Evolutionary conservation across 2,888 invertebrate species (phyloP), one percentile per base, ranked within the genome.

Genomic region (Rambutsinella grinnellia): DNA sequence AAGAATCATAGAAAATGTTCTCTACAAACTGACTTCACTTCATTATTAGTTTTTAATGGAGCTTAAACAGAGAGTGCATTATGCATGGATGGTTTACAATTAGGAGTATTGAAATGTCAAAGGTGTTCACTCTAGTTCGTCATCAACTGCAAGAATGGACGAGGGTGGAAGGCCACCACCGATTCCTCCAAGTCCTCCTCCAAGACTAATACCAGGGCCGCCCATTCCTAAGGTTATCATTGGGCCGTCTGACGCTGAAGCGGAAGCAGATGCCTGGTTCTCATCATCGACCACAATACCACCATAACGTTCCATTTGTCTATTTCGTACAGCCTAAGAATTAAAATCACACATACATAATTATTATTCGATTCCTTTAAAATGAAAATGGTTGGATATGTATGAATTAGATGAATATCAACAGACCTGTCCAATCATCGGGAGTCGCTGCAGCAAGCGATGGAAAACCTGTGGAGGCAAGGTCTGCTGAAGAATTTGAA

Each of bases 381-480:
- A 23, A 44, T 23, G 10, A 57, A 15, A 57, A 10, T 27, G 27
- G n/a, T 19, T 53, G 6, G 8, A 17, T 21, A 10, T 49, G n/a
- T 49, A 5, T 17, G 3, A 49, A n/a, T 17, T 49, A 65, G 24
- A 28, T 66, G 13, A 47, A 62, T 24, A 44, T 47, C 26, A n/a
- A 19, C 71, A 63, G 87, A 90, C 90, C 87, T 89, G 87, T 67
- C 88, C 87, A 61, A 88, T 91, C 75, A 90, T 88, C 0, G 95
- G 94, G 84, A 95, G 88, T 87, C 93, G 92, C 87, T 95, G 92
- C 80, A 97, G 89, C 26, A 97, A 90, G 85, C 96, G 89, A 85
- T 94, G 93, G 90, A 97, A 99, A 87, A 97, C 94, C 85, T 94
- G 94, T 21, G 96, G 94, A 70, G 99, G 97, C 87, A 99, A 90